Evolutionary conservation across 2,797 vertebrate genomes (phyloP).

Genomic region (Leptatherina wallacei): DNA sequence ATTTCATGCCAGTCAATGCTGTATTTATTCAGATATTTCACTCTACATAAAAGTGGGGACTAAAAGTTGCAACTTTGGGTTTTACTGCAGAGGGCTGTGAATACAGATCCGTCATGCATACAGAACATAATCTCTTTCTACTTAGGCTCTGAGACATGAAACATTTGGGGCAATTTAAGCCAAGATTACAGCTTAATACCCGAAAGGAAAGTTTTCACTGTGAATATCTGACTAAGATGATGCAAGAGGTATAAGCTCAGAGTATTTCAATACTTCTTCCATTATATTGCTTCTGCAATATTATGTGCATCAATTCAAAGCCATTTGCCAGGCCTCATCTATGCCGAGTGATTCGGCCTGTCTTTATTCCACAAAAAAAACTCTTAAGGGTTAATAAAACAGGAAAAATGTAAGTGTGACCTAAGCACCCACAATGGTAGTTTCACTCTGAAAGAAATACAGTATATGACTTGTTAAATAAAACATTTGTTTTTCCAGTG

Average conservation of each 20-base stretch:
- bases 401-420: constrained; percentile 20
- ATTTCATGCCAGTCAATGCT: background rate
- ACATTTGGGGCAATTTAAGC: constrained; percentile 45
- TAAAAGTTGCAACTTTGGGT: constrained; percentile 19
- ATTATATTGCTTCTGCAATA: constrained; percentile 35
- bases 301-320: constrained; percentile 31
- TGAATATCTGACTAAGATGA: constrained; percentile 26
- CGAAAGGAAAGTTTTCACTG: constrained; percentile 26
- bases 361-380: constrained; percentile 18
- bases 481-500: background rate
- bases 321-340: constrained; percentile 35
- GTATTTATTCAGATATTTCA: constrained; percentile 10
- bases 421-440: constrained; percentile 1
- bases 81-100: constrained; percentile 15
- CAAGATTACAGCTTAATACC: constrained; percentile 36
- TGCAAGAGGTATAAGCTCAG: constrained; percentile 30
- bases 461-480: background rate
- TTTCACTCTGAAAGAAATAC: constrained; percentile 11
- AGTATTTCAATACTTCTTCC: constrained; percentile 28
- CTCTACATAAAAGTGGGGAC: background rate
- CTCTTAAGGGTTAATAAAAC: constrained; percentile 1
- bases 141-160: constrained; percentile 33
- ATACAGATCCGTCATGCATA: constrained; percentile 17
- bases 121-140: constrained; percentile 27
- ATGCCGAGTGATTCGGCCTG: constrained; percentile 9